A percentile compares a stretch with the other conserved stretches of the same genome.
phyloP scores from a whole-genome alignment of 2,797 vertebrate genomes.

The Ibycter americanus region DNA sequence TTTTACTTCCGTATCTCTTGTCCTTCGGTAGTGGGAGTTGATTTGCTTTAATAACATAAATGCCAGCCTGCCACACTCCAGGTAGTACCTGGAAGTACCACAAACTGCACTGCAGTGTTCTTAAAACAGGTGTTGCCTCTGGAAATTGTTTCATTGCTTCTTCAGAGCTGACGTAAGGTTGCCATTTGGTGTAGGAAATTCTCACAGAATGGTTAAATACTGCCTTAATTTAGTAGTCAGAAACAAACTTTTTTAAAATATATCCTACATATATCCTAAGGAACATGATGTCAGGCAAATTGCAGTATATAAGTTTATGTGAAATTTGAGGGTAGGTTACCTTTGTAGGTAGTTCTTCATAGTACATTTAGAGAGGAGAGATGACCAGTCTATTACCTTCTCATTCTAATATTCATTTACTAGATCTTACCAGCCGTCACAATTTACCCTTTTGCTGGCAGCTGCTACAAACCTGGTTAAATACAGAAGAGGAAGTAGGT shows the following conservation, averaged over 20 bases:
- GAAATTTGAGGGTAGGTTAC: background rate
- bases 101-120: background rate
- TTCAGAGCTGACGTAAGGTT: background rate
- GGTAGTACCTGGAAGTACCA: background rate
- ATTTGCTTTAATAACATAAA: background rate
- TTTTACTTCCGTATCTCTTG: background rate
- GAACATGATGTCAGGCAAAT: rapidly evolving
- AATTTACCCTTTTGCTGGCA: background rate
- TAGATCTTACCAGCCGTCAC: background rate
- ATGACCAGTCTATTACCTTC: background rate
- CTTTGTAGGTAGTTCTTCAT: background rate
- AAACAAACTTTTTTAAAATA: background rate
- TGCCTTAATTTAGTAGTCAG: background rate
- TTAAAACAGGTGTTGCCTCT: background rate
- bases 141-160: background rate
- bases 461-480: background rate
- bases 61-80: background rate
- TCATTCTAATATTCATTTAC: background rate
- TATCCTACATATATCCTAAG: background rate
- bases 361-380: background rate
- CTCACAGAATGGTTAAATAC: background rate
- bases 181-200: background rate
- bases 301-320: background rate
- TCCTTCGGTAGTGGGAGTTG: background rate
- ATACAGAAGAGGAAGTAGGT: too few relatives aligned